Percentiles rank a stretch among this genome's conserved stretches.
Evolutionary conservation across 2,113 vertebrate species (phyloP).

Genomic region (Thalassoma bifasciatum): DNA sequence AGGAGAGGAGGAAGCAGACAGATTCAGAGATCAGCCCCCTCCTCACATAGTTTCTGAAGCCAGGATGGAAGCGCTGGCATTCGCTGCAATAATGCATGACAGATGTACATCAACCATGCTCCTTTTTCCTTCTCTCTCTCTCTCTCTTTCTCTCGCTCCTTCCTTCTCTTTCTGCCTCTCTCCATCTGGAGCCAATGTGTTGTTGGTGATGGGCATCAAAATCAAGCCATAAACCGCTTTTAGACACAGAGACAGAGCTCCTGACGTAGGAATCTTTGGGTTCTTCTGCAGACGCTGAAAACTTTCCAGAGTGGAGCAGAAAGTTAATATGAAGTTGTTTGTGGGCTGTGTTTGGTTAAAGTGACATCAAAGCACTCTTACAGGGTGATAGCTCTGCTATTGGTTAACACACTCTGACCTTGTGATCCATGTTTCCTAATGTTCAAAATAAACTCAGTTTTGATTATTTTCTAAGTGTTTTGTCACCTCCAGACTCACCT

Average conservation of each 20-base stretch:
- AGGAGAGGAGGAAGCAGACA: constrained; percentile 54
- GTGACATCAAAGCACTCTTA: too few relatives aligned
- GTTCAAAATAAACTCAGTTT: too few relatives aligned
- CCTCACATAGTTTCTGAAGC: constrained; percentile 77
- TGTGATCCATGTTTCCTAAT: too few relatives aligned
- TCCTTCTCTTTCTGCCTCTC: constrained; percentile 45
- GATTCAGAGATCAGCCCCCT: constrained; percentile 70
- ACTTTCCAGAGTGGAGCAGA: too few relatives aligned
- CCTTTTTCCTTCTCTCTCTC: constrained; percentile 57
- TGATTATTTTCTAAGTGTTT: too few relatives aligned
- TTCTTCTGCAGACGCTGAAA: not conserved
- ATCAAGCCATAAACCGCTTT: constrained; percentile 29
- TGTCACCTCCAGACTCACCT: too few relatives aligned
- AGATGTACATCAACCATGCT: constrained; percentile 82
- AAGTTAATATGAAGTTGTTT: too few relatives aligned
- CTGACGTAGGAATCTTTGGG: not conserved
- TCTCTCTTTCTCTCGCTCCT: constrained; percentile 39
- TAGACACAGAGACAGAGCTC: constrained; percentile 35
- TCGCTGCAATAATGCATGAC: constrained; percentile 84
- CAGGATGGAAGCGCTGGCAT: constrained; percentile 79
- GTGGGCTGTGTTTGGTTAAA: too few relatives aligned
- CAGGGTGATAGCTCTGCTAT: too few relatives aligned
- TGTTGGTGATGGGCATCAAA: constrained; percentile 64
- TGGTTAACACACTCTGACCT: too few relatives aligned
- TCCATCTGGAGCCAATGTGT: constrained; percentile 79